phyloP scores from a whole-genome alignment of 2,888 invertebrate species.

The Polylopha cassiicola region DNA sequence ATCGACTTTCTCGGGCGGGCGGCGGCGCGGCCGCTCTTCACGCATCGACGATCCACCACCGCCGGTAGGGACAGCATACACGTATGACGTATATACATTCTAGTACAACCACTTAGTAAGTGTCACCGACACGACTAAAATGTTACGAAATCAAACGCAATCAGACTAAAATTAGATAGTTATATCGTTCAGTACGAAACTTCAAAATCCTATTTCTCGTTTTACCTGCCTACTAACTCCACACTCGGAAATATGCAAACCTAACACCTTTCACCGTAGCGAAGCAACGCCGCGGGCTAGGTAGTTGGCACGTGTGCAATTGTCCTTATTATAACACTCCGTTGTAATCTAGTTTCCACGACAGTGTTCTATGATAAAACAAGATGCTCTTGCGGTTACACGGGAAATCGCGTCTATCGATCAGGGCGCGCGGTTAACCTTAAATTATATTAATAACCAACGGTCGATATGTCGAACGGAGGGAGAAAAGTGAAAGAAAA shows the following conservation, averaged over 20 bases:
- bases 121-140: too few species aligned
- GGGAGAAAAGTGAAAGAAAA: conserved; percentile 31
- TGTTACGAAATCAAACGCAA: too few species aligned
- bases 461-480: conserved; percentile 9
- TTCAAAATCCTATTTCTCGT: too few species aligned
- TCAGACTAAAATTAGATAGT: too few species aligned
- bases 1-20: conserved; percentile 55
- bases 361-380: conserved; percentile 21
- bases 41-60: conserved; percentile 37
- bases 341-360: conserved; percentile 20
- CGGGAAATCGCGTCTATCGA: conserved; percentile 12
- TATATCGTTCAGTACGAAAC: too few species aligned
- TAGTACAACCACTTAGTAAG: too few species aligned
- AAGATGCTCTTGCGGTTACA: conserved; percentile 25
- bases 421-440: background rate
- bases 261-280: conserved; percentile 13
- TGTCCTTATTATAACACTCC: conserved; percentile 17
- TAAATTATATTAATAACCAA: conserved; percentile 8
- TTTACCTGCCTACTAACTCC: too few species aligned
- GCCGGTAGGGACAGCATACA: too few species aligned
- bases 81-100: too few species aligned
- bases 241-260: too few species aligned
- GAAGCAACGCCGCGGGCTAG: conserved; percentile 13
- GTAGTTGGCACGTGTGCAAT: conserved; percentile 16
- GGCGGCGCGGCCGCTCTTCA: conserved; percentile 37